Percentiles rank a stretch among this genome's conserved stretches.
These are phyloP conservation scores for Cataglyphis rosenhaueri DNA, from an alignment of 2,888 invertebrate species.

Conservation along the genomic window DNA sequence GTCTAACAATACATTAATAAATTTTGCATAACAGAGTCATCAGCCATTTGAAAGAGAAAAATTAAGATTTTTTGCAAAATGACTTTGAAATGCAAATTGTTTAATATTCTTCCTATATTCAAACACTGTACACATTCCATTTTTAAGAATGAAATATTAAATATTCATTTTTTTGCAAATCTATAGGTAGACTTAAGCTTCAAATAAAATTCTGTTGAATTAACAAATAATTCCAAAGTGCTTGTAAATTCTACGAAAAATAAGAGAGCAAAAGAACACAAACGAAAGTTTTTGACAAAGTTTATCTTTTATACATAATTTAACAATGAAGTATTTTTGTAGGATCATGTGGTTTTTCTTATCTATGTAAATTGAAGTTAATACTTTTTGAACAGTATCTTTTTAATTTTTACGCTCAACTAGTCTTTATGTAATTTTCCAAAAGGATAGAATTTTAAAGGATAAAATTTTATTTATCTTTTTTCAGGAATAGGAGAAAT, in stretches of 20 bases:
- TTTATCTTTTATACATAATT: slow-evolving; percentile 29
- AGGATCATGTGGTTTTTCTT: slow-evolving; percentile 1
- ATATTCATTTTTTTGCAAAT: slow-evolving; percentile 11
- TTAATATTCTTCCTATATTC: slow-evolving; percentile 2
- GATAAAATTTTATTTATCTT: slow-evolving; percentile 14
- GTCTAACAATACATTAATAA: background rate
- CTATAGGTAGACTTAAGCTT: background rate
- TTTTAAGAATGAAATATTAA: background rate
- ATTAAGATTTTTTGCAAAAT: background rate
- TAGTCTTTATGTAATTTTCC: slow-evolving; percentile 34
- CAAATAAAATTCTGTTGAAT: slow-evolving; percentile 6
- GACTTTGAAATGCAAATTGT: slow-evolving; percentile 20
- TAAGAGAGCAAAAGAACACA: background rate
- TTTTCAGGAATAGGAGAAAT: slow-evolving; percentile 22
- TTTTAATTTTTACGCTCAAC: slow-evolving; percentile 16
- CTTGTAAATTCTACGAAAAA: background rate
- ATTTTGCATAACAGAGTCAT: slow-evolving; percentile 10
- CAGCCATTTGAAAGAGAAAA: background rate
- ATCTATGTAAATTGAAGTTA: slow-evolving; percentile 4
- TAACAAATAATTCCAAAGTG: background rate
- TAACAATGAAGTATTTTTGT: background rate
- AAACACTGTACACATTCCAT: background rate
- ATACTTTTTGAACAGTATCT: background rate
- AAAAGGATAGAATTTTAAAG: slow-evolving; percentile 2
- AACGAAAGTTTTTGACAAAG: background rate